Evolutionary conservation across 2,113 vertebrate species (phyloP), one percentile per base, ranked within the genome.

Genomic region (Empidonax alnorum): DNA sequence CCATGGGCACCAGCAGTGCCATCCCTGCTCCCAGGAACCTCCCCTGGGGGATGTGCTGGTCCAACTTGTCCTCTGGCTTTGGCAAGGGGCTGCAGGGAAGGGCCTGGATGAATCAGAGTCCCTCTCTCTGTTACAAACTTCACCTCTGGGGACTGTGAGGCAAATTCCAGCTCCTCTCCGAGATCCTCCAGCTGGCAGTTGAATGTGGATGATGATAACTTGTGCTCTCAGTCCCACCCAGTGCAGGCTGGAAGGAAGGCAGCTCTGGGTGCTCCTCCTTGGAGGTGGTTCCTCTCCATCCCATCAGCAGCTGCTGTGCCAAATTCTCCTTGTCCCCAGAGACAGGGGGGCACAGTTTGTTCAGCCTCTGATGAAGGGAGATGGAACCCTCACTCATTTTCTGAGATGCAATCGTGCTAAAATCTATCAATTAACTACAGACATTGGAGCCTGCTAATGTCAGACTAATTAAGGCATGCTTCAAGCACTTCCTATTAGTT

Each of bases 391-490:
- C 90, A 14, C 67, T 87, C 84, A 28, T 14, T 91, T 86, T 39
- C 76, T 59, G 81, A 62, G 68, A 75, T 39, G 49, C 76, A 72
- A 2, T 76, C 6, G 1, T 53, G 81, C 73, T 91, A 63, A 94
- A 91, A 91, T 86, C 91, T 80, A 80, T 91, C 95, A 94, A 93
- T 94, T 96, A 94, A 68, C 90, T 80, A 72, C 76, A 84, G 91
- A 94, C 88, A 84, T 44, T 21, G 67, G 84, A 86, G 84, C 77
- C 74, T 72, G 63, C 84, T 96, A 93, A 89, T 84, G 93, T 86
- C 90, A 96, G 87, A 72, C 84, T 96, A 94, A 96, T 96, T 94
- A 91, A 91, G 90, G 80, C 42, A 86, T 67, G 84, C 81, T 93
- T 83, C 67, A 66, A 80, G 72, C 81, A 37, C 84, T 89, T 93